phyloP scores from a whole-genome alignment of 2,888 invertebrate genomes.

The Lucinisca nassula region DNA sequence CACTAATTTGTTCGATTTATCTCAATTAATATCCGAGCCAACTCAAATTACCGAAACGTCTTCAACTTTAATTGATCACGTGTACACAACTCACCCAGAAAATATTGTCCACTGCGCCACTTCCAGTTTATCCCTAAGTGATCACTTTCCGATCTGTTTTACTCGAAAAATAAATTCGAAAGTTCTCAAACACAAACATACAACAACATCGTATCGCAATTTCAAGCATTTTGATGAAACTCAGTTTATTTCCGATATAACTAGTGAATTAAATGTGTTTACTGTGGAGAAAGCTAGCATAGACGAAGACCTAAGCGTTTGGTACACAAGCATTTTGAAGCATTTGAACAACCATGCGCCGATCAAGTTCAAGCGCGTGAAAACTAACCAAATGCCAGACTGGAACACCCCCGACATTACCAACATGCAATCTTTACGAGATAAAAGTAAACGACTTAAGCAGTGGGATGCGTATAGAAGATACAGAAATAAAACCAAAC shows the following conservation, averaged over 20 bases:
- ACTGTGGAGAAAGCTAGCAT: neutral
- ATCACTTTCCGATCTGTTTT: neutral
- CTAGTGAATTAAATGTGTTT: neutral
- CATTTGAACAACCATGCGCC: neutral
- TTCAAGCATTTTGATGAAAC: neutral
- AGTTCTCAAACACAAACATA: neutral
- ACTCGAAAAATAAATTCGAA: neutral
- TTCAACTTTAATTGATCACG: too few species aligned
- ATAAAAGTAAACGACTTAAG: neutral
- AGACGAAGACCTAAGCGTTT: neutral
- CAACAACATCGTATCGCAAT: neutral
- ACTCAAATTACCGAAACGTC: too few species aligned
- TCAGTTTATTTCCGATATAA: neutral
- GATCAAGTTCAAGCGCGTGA: neutral
- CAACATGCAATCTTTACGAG: neutral
- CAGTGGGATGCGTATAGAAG: neutral
- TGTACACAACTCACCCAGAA: neutral
- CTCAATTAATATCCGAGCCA: too few species aligned
- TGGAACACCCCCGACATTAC: neutral
- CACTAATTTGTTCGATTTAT: too few species aligned
- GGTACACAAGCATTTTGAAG: neutral
- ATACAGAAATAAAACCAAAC: neutral
- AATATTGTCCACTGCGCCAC: neutral
- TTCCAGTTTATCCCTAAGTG: neutral
- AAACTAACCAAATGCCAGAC: neutral